A percentile compares a stretch with the other conserved stretches of the same genome.
These are phyloP conservation scores for Xiphorhynchus elegans DNA, from an alignment of 2,113 vertebrate species.

Conservation along the genomic window DNA sequence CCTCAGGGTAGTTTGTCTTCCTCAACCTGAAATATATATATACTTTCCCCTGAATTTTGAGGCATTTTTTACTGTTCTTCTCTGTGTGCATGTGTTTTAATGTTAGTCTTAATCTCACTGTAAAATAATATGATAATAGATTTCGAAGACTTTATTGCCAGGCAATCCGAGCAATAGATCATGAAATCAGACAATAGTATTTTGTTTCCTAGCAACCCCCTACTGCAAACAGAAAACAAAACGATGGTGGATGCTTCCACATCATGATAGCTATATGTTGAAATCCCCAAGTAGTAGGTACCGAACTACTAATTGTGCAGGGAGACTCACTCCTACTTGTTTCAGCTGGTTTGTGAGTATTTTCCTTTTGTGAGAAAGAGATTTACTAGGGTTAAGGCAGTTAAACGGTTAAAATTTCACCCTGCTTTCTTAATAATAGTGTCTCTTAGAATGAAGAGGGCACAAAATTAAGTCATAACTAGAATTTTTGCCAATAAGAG, in stretches of 20 bases:
- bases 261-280: conserved; percentile 16
- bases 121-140: conserved; percentile 67
- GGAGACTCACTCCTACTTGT: background rate
- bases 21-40: background rate
- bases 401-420: conserved; percentile 2
- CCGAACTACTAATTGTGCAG: background rate
- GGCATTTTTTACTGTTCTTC: background rate
- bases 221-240: conserved; percentile 77
- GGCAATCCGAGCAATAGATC: conserved; percentile 73
- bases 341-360: background rate
- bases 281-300: background rate
- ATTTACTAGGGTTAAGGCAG: background rate
- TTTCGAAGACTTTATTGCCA: conserved; percentile 68
- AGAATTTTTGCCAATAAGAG: background rate
- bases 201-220: conserved; percentile 81
- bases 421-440: background rate
- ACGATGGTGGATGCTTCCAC: conserved; percentile 67
- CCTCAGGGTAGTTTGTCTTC: background rate
- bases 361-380: background rate
- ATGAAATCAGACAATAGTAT: conserved; percentile 79
- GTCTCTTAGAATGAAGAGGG: background rate
- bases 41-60: background rate
- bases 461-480: background rate
- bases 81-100: background rate
- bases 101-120: background rate